Base-by-base conservation (phyloP, 53 echinoderm and acorn worm genomes). In the Holothuria leucospilota region DNA sequence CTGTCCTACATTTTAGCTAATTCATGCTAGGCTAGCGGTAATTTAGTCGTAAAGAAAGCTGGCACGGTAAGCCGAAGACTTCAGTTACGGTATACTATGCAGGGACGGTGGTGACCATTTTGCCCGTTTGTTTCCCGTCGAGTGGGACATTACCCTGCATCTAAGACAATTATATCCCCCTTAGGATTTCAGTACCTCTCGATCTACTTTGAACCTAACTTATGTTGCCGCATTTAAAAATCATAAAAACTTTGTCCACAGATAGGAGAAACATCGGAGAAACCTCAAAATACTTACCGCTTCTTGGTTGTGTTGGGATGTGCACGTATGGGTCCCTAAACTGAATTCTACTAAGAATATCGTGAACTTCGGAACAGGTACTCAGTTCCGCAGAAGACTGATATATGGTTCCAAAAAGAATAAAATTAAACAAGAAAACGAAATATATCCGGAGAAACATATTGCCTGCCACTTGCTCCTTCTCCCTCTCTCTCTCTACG, bases 91-190 rank as follows among this genome's bases (percentile, higher is more conserved):
- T 7, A 7, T 46, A 3, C 34, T 11, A 46, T 46, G 46, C 11
- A 46, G 46, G 8, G 6, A 46, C 46, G 8, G 11, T 46, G 46
- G 8, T 46, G 46, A 46, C 56, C 5, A 16, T 16, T 56, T 56
- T 24, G 6, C 75, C 75, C 75, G 51, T 75, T 49, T 51, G 75
- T 75, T 75, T 75, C 75, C 75, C 75, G 49, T 75, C 75, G 52
- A 6, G 20, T 20, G 14, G 75, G 53, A 28, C 75, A 40, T 46
- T 10, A 53, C 49, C 41, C 75, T 52, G n/a, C 51, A 23, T 49
- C 11, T 25, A 26, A 49, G 75, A 75, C 75, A 52, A 52, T 75
- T 49, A 75, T 25, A 51, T 49, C 5, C 75, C 75, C 75, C 75
- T 5, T 25, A 23, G 75, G 75, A 52, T 13, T 26, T 24, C 56